Conservation (phyloP, 2,113 vertebrate genomes). For the Atractosteus spatula region DNA sequence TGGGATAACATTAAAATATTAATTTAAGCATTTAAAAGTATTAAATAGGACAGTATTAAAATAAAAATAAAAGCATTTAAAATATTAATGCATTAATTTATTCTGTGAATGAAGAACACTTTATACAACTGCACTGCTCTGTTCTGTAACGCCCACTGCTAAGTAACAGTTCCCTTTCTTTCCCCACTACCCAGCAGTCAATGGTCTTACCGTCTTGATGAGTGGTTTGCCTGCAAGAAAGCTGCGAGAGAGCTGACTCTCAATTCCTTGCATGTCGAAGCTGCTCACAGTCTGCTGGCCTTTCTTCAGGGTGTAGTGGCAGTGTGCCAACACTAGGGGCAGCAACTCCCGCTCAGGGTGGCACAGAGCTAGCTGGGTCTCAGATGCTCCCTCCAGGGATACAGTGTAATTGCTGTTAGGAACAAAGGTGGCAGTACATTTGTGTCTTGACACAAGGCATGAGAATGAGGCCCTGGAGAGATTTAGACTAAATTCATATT, state of each 20-base stretch:
- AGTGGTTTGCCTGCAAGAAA: conserved; percentile 63
- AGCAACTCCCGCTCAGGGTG: conserved; percentile 64
- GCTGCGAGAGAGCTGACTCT: conserved; percentile 51
- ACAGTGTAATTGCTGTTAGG: conserved; percentile 53
- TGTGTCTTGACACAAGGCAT: too few species aligned
- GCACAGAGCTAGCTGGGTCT: conserved; percentile 61
- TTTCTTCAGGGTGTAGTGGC: conserved; percentile 61
- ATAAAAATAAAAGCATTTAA: too few species aligned
- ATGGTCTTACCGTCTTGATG: conserved; percentile 47
- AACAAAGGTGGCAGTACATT: background rate
- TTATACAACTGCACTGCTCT: too few species aligned
- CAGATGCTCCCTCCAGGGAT: conserved; percentile 46
- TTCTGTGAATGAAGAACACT: too few species aligned
- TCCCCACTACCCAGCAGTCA: background rate
- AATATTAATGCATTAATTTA: too few species aligned
- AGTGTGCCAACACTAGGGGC: conserved; percentile 61
- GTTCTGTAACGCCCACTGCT: too few species aligned
- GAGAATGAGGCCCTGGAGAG: too few species aligned
- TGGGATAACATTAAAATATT: too few species aligned
- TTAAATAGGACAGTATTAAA: too few species aligned
- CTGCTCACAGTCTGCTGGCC: conserved; percentile 48
- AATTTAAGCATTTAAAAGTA: too few species aligned
- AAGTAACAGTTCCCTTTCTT: too few species aligned
- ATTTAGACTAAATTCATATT: too few species aligned
- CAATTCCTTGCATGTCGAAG: conserved; percentile 51